A percentile compares a stretch with the other conserved stretches of the same genome.
phyloP scores from a whole-genome alignment of 1,140 invertebrate genomes.

The Drosophila pallidifrons region DNA sequence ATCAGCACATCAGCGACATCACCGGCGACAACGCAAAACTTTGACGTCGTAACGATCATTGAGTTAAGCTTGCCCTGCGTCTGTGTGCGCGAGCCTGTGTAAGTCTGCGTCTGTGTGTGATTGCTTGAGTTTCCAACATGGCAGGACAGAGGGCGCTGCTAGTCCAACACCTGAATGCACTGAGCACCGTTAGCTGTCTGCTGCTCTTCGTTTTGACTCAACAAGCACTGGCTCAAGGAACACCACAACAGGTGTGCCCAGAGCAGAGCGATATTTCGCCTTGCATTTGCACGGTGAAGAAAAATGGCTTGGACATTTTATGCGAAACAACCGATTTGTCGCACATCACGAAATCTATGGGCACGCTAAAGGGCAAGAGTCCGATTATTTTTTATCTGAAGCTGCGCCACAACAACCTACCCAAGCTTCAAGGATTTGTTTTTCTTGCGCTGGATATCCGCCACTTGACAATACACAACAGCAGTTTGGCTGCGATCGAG shows the following conservation, averaged over 20 bases:
- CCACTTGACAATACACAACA: slow-evolving; percentile 94
- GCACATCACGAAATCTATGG: slow-evolving; percentile 91
- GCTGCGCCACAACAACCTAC: slow-evolving; percentile 92
- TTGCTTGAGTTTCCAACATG: slow-evolving; percentile 28
- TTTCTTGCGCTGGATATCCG: slow-evolving; percentile 94
- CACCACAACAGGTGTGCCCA: slow-evolving; percentile 89
- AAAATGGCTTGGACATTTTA: slow-evolving; percentile 93
- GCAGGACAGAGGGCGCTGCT: slow-evolving; percentile 33
- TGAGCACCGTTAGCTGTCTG: slow-evolving; percentile 9
- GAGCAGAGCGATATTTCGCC: slow-evolving; percentile 89
- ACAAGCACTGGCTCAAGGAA: slow-evolving; percentile 49
- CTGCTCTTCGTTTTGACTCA: slow-evolving; percentile 37
- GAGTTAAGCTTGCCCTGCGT: slow-evolving; percentile 12
- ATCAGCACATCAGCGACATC: slow-evolving; percentile 46
- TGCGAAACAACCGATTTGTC: slow-evolving; percentile 93
- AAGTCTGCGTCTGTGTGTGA: background rate
- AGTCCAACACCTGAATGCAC: slow-evolving; percentile 6
- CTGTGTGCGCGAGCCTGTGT: slow-evolving; percentile 5
- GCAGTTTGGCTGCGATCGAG: slow-evolving; percentile 93
- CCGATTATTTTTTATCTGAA: slow-evolving; percentile 94
- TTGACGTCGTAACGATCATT: slow-evolving; percentile 26
- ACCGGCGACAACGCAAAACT: slow-evolving; percentile 24
- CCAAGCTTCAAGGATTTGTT: slow-evolving; percentile 92
- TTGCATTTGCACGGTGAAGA: slow-evolving; percentile 93
- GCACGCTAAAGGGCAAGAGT: slow-evolving; percentile 90